These are phyloP conservation scores for Drosophila hamatofila DNA, from an alignment of 2,888 invertebrate species.

Conservation along the genomic window DNA sequence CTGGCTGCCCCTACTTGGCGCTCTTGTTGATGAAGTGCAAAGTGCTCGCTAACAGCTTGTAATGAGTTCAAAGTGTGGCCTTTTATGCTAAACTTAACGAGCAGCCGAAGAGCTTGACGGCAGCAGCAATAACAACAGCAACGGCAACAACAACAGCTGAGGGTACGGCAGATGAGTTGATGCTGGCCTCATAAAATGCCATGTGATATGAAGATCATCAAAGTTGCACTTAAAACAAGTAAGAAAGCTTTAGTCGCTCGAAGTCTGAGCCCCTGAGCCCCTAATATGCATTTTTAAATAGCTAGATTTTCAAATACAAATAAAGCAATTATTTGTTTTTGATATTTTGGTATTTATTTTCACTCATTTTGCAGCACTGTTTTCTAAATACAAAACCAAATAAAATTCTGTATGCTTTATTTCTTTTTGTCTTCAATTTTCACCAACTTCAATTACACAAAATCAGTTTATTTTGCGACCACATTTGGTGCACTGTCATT, in stretches of 20 bases:
- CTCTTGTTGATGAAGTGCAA: conserved; percentile 74
- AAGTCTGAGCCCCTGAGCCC: too few relatives aligned
- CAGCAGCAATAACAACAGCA: neutral
- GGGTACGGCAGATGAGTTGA: neutral
- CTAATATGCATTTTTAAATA: too few relatives aligned
- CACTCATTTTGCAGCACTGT: too few relatives aligned
- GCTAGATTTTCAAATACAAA: too few relatives aligned
- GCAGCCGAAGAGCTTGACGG: neutral
- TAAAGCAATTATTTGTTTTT: too few relatives aligned
- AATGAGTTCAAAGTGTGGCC: conserved; percentile 68
- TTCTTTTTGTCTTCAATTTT: neutral
- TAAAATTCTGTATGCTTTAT: neutral
- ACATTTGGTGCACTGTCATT: conserved; percentile 26
- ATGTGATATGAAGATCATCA: neutral
- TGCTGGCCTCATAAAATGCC: conserved; percentile 5
- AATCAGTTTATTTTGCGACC: too few relatives aligned
- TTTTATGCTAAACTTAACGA: conserved; percentile 49
- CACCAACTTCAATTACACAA: neutral
- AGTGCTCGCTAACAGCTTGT: conserved; percentile 78
- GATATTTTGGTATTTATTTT: too few relatives aligned
- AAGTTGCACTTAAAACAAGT: conserved; percentile 1
- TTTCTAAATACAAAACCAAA: too few relatives aligned
- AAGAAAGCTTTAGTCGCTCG: neutral
- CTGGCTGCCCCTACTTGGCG: conserved; percentile 7
- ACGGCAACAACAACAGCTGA: neutral